Evolutionary conservation across 1,140 invertebrate species (phyloP).

Genomic region (Heliothis subflexa): DNA sequence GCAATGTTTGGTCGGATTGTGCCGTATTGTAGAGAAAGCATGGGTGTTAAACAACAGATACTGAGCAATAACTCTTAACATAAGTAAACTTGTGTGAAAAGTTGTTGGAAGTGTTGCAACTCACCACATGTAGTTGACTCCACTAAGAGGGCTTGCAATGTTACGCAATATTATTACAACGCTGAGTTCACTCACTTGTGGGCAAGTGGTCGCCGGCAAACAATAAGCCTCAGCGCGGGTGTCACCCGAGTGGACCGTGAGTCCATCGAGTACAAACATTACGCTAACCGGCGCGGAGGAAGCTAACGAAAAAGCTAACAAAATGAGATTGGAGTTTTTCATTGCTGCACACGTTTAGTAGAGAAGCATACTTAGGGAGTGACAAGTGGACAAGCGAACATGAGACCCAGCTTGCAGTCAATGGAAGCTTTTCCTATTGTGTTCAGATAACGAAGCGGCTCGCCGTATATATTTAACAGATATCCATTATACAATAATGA

Average conservation of each 20-base stretch:
- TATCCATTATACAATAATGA: constrained; percentile 11
- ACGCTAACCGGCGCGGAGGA: too few species aligned
- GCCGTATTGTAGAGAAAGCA: too few species aligned
- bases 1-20: too few species aligned
- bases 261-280: too few species aligned
- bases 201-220: background rate
- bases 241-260: too few species aligned
- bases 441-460: background rate
- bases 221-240: too few species aligned
- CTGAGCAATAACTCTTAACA: too few species aligned
- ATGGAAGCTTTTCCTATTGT: background rate
- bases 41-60: too few species aligned
- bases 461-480: background rate
- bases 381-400: background rate
- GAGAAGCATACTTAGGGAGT: too few species aligned
- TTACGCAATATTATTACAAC: constrained; percentile 11
- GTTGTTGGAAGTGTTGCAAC: constrained; percentile 10
- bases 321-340: too few species aligned
- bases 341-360: too few species aligned
- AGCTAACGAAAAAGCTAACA: too few species aligned
- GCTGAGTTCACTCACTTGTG: background rate
- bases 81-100: background rate
- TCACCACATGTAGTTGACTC: constrained; percentile 29
- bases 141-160: constrained; percentile 30
- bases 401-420: background rate